These are phyloP conservation scores for Polypedilum vanderplanki DNA, from an alignment of 1,140 invertebrate species.

Conservation along the genomic window DNA sequence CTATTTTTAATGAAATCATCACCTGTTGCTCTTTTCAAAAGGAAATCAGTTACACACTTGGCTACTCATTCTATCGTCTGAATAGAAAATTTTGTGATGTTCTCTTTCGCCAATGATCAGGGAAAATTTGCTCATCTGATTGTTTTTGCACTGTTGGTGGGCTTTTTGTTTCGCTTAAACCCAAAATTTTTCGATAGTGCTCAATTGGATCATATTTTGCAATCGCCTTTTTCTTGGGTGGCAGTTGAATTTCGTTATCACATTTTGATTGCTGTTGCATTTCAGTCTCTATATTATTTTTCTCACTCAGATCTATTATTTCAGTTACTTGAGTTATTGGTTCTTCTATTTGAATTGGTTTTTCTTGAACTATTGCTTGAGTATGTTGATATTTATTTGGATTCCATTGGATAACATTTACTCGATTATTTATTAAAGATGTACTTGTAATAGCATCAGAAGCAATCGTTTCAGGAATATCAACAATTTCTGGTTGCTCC, in stretches of 20 bases:
- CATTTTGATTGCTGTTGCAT: background rate
- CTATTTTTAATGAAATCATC: background rate
- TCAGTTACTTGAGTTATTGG: no score
- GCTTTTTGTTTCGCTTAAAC: background rate
- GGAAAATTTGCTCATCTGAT: background rate
- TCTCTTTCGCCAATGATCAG: slow-evolving; percentile 8
- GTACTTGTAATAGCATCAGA: no score
- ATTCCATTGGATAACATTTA: slow-evolving; percentile 25
- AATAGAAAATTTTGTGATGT: slow-evolving; percentile 18
- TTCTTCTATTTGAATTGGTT: no score
- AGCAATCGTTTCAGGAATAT: background rate
- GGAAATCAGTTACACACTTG: background rate
- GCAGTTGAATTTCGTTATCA: slow-evolving; percentile 1
- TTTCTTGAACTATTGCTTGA: no score
- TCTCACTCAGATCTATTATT: no score
- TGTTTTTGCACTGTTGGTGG: background rate
- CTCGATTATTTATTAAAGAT: background rate
- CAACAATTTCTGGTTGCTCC: background rate
- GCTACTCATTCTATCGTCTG: background rate
- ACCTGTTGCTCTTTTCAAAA: background rate
- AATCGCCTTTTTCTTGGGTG: background rate
- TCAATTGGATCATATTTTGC: background rate
- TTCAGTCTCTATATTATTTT: background rate
- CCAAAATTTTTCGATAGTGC: background rate
- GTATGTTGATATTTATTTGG: background rate